Conservation (phyloP, 2,113 vertebrate genomes). For the Nesoenas mayeri region DNA sequence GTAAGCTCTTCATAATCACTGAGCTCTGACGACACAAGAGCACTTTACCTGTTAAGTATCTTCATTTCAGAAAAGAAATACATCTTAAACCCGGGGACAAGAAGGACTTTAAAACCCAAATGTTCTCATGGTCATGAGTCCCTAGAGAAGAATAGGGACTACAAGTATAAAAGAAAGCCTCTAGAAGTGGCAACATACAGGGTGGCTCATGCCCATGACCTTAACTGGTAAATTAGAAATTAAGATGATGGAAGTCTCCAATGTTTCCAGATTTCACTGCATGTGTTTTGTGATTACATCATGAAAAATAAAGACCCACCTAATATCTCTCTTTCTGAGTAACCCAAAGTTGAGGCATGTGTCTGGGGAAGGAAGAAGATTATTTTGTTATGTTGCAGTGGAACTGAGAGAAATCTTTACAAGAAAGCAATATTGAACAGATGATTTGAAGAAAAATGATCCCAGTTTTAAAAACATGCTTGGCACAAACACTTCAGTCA, state of each 20-base stretch:
- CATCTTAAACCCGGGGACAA: not conserved
- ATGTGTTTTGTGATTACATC: not conserved
- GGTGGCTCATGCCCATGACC: not conserved
- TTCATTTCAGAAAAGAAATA: not conserved
- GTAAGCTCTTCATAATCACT: not conserved
- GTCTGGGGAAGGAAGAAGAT: not conserved
- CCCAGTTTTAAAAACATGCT: not conserved
- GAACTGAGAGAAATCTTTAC: not conserved
- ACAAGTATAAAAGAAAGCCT: not conserved
- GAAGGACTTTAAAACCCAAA: not conserved
- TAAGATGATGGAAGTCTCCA: not conserved
- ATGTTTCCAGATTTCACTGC: not conserved
- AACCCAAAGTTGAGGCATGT: not conserved
- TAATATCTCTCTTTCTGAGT: not conserved
- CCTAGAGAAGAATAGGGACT: not conserved
- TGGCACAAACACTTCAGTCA: not conserved
- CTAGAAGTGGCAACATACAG: not conserved
- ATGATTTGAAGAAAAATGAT: not conserved
- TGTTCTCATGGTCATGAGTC: not conserved
- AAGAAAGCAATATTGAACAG: not conserved
- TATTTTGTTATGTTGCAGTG: not conserved
- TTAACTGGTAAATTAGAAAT: not conserved
- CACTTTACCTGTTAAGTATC: not conserved
- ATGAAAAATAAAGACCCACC: not conserved
- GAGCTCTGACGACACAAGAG: not conserved